Evolutionary conservation across 2,888 invertebrate genomes (phyloP).

Genomic region (Cataglyphis albicans): DNA sequence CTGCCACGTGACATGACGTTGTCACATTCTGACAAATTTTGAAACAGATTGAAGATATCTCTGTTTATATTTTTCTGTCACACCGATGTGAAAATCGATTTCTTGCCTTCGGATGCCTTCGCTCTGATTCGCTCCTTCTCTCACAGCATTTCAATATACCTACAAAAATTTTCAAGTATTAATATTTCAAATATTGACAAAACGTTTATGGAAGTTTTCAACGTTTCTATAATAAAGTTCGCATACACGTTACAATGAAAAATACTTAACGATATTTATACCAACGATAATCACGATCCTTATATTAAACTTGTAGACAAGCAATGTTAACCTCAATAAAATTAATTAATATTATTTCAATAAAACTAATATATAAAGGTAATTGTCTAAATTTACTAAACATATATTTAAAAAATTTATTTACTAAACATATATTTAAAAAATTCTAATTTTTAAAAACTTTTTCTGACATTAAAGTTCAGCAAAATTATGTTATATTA

Average conservation of each 20-base stretch:
- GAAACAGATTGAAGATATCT: conserved; percentile 10
- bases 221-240: not conserved
- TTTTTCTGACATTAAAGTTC: not conserved
- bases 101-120: not conserved
- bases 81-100: conserved; percentile 21
- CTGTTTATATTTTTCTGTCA: not conserved
- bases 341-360: conserved; percentile 15
- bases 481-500: not conserved
- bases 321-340: conserved; percentile 10
- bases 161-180: conserved; percentile 50
- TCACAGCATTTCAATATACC: not conserved
- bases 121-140: not conserved
- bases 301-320: not conserved
- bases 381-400: not conserved
- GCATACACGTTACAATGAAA: conserved; percentile 1
- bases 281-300: not conserved
- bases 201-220: conserved; percentile 18
- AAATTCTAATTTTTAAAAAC: not conserved
- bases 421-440: not conserved
- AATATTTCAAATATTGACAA: not conserved
- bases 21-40: not conserved
- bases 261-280: not conserved
- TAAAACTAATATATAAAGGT: conserved; percentile 18
- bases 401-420: not conserved
- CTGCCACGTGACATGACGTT: not conserved